Evolutionary conservation across 2,888 invertebrate species (phyloP).

Genomic region (Chrysolina americana): DNA sequence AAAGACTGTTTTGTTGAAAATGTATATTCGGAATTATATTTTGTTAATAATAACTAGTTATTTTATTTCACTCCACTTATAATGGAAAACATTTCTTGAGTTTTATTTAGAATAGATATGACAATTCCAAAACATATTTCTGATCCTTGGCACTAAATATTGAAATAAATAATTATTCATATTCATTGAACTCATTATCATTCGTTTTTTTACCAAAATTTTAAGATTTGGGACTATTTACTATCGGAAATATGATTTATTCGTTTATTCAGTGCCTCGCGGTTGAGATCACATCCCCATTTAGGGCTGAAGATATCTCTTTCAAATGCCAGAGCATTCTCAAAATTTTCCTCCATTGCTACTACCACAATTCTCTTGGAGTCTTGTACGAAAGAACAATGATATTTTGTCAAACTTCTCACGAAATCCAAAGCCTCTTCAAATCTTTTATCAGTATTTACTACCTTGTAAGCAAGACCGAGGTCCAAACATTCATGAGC

Average conservation of each 20-base stretch:
- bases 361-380: constrained; percentile 55
- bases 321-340: constrained; percentile 55
- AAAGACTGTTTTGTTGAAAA: constrained; percentile 26
- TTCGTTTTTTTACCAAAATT: background rate
- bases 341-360: constrained; percentile 39
- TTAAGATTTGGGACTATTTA: constrained; percentile 18
- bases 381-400: constrained; percentile 55
- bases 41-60: constrained; percentile 19
- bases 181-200: background rate
- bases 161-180: too few relatives aligned
- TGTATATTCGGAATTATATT: constrained; percentile 27
- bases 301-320: constrained; percentile 56
- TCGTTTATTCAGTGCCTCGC: constrained; percentile 55
- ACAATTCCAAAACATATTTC: background rate
- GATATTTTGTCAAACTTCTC: constrained; percentile 54
- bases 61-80: background rate
- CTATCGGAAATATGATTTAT: constrained; percentile 59
- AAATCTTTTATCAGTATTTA: constrained; percentile 51
- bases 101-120: background rate
- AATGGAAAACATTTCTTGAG: background rate
- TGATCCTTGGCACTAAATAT: background rate
- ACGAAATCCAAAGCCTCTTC: constrained; percentile 58
- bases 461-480: constrained; percentile 58
- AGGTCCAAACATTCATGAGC: constrained; percentile 60
- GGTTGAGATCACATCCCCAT: constrained; percentile 61